Percentiles rank a stretch among this genome's conserved stretches.
phyloP scores from a whole-genome alignment of 2,797 vertebrate genomes.

The Phataginus tricuspis region DNA sequence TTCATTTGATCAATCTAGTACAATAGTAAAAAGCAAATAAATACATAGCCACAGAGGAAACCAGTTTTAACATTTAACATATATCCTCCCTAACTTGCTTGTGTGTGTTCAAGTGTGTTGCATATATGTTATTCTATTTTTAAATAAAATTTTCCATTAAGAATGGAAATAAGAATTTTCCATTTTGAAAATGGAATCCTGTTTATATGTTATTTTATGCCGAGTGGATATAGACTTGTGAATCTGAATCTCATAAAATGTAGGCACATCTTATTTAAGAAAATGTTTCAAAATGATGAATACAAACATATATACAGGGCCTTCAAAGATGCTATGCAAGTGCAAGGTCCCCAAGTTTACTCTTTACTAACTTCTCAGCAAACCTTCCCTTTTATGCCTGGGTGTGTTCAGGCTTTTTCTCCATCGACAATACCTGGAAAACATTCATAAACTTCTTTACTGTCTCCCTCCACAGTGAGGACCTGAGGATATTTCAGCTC shows the following conservation, averaged over 20 bases:
- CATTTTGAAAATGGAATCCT: slow-evolving; percentile 1
- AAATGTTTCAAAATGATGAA: slow-evolving; percentile 7
- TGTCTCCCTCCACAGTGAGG: not conserved
- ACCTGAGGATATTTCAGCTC: not conserved
- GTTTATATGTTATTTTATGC: not conserved
- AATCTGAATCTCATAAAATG: slow-evolving; percentile 21
- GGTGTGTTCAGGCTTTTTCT: not conserved
- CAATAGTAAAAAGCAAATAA: slow-evolving; percentile 49
- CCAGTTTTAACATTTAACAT: not conserved
- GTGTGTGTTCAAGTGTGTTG: not conserved
- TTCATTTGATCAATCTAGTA: not conserved
- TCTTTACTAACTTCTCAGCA: not conserved
- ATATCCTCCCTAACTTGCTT: not conserved
- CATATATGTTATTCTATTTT: not conserved
- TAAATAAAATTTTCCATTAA: not conserved
- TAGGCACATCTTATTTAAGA: not conserved
- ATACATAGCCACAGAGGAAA: not conserved
- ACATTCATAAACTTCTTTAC: not conserved
- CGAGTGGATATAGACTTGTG: not conserved
- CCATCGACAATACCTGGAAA: not conserved
- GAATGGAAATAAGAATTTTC: not conserved
- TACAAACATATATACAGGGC: not conserved
- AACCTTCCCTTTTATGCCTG: not conserved
- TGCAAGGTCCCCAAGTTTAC: not conserved
- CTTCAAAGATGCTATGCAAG: not conserved